These are phyloP conservation scores for Plecotus auritus DNA, from an alignment of 2,113 vertebrate genomes.

Conservation along the genomic window DNA sequence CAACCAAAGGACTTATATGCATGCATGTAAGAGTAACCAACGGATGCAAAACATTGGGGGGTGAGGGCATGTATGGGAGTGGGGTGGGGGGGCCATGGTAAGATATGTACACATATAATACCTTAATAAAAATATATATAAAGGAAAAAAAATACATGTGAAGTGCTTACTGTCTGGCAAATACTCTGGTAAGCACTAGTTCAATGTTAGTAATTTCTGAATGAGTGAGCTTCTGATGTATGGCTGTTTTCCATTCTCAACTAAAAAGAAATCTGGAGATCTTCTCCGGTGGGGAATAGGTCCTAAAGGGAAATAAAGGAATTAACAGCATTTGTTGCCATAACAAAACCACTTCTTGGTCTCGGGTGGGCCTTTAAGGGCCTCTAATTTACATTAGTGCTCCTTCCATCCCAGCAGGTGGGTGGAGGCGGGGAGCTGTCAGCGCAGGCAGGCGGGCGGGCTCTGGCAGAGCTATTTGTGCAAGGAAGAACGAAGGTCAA, in stretches of 20 bases:
- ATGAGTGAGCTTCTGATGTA: background rate
- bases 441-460: background rate
- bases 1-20: no score
- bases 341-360: slow-evolving; percentile 64
- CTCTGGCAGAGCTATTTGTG: slow-evolving; percentile 49
- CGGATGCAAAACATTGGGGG: no score
- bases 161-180: background rate
- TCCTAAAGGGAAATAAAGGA: slow-evolving; percentile 63
- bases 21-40: no score
- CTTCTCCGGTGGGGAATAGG: slow-evolving; percentile 21
- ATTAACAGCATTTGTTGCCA: slow-evolving; percentile 67
- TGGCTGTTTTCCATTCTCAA: slow-evolving; percentile 43
- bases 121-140: no score
- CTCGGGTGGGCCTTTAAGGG: slow-evolving; percentile 59
- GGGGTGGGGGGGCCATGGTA: no score
- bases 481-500: slow-evolving; percentile 52
- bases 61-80: no score
- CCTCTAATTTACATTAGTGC: slow-evolving; percentile 11
- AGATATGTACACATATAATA: no score
- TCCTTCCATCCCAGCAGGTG: slow-evolving; percentile 7
- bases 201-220: slow-evolving; percentile 45
- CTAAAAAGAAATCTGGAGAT: slow-evolving; percentile 36
- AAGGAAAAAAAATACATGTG: background rate
- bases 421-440: background rate
- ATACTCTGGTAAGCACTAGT: background rate